Base-by-base conservation (phyloP, 2,888 invertebrate species). In the Eutolmus rufibarbis region DNA sequence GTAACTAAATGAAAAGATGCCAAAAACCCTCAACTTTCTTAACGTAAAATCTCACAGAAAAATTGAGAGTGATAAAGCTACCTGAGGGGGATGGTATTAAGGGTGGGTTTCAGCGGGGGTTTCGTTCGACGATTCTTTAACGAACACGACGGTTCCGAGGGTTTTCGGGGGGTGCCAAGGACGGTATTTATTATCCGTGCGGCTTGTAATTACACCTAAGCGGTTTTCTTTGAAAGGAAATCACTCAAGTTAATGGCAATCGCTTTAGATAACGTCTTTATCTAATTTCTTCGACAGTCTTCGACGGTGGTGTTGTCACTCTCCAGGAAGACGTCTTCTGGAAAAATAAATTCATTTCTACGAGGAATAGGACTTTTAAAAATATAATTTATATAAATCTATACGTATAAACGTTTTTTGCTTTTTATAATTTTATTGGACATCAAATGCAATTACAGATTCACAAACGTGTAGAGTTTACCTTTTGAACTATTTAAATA, bases 191-290 rank as follows among this genome's bases (percentile, higher is more conserved):
- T 85, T 85, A 74, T 85, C 85, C 46, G 46, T 66, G 82, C 57
- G 74, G 85, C 85, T 85, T 85, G 85, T 85, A 85, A 85, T 85
- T 85, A 85, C 85, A 85, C 85, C 85, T 85, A 85, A 85, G 85
- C 85, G 85, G 85, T 85, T 85, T 85, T 85, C 85, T 85, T 85
- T 85, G 85, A 85, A 85, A 85, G 85, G 85, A 85, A 85, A 85
- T 85, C 85, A 85, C 74, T 85, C 85, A 85, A 85, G 85, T 85
- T 85, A 85, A 85, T 85, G 85, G 85, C 74, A 85, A 85, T 85
- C 85, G 74, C 51, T 85, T 85, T 43, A 85, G 85, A 85, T 85
- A 85, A 74, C 85, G 43, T 43, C 74, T 85, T 74, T 85, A 74
- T 85, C 85, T 85, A 85, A 85, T 85, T 85, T 85, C 85, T 85